Percentiles rank a stretch among this genome's conserved stretches.
phyloP scores from a whole-genome alignment of 2,113 vertebrate genomes.

The Planiliza haematocheilus region DNA sequence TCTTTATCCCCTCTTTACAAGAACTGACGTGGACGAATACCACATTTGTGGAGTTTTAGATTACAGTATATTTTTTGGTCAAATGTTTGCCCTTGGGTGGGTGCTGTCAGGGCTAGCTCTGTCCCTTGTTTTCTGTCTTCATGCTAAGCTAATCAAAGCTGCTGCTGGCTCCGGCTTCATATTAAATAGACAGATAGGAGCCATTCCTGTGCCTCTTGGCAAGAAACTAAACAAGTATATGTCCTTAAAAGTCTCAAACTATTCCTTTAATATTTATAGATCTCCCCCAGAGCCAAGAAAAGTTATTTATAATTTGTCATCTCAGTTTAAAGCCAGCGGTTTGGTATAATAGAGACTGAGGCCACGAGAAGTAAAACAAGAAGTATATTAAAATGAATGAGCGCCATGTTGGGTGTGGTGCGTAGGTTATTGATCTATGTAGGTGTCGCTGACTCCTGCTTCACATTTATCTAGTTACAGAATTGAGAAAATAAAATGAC shows the following conservation, averaged over 20 bases:
- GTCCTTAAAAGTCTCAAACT: constrained; percentile 11
- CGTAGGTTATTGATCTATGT: too few relatives aligned
- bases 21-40: too few relatives aligned
- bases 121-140: neutral
- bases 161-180: neutral
- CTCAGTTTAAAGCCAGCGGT: neutral
- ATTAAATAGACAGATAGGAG: neutral
- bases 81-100: too few relatives aligned
- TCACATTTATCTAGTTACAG: too few relatives aligned
- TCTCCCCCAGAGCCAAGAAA: neutral
- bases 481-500: too few relatives aligned
- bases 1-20: too few relatives aligned
- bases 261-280: constrained; percentile 28
- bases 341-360: neutral
- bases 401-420: too few relatives aligned
- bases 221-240: neutral
- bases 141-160: neutral
- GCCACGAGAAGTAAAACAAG: neutral
- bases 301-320: constrained; percentile 13
- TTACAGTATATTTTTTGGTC: too few relatives aligned
- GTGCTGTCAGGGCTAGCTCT: too few relatives aligned
- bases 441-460: too few relatives aligned
- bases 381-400: too few relatives aligned
- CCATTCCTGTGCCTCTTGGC: neutral
- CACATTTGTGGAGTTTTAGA: too few relatives aligned